phyloP scores from a whole-genome alignment of 2,888 invertebrate species.

The Lottia scabra region DNA sequence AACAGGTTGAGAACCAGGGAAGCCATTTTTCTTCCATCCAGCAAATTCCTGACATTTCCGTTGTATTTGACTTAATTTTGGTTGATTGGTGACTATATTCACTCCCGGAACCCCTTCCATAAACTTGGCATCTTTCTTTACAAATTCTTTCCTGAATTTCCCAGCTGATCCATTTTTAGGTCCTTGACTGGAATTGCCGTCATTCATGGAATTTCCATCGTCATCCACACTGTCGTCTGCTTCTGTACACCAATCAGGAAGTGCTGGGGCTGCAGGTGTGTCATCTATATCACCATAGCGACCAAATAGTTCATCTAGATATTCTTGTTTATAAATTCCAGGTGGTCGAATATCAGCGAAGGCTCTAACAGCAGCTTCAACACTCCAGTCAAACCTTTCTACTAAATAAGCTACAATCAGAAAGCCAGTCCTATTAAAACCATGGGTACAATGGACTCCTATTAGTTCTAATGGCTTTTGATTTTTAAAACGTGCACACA shows the following conservation, averaged over 20 bases:
- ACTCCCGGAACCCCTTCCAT: constrained; percentile 90
- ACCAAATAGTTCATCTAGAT: constrained; percentile 86
- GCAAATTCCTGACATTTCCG: constrained; percentile 83
- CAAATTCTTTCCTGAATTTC: not conserved
- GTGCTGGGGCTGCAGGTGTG: constrained; percentile 80
- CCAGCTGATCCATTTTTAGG: not conserved
- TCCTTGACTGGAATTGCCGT: constrained; percentile 6
- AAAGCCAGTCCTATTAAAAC: constrained; percentile 98
- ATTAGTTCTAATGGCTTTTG: constrained; percentile 84
- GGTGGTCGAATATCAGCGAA: constrained; percentile 85
- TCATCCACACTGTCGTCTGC: constrained; percentile 67
- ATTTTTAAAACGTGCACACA: constrained; percentile 83
- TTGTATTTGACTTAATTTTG: constrained; percentile 78
- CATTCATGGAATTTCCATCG: constrained; percentile 55
- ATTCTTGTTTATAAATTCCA: constrained; percentile 98
- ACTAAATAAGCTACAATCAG: constrained; percentile 92
- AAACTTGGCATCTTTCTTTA: constrained; percentile 72
- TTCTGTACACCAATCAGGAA: constrained; percentile 87
- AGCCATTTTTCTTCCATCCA: constrained; percentile 81
- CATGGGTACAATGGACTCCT: constrained; percentile 95
- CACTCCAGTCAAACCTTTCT: constrained; percentile 81
- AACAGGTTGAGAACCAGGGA: constrained; percentile 97
- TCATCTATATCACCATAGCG: constrained; percentile 83
- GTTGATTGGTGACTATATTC: constrained; percentile 76
- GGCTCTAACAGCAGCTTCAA: constrained; percentile 4